Evolutionary conservation across 2,888 invertebrate genomes (phyloP).

Genomic region (Aspidiotus destructor): DNA sequence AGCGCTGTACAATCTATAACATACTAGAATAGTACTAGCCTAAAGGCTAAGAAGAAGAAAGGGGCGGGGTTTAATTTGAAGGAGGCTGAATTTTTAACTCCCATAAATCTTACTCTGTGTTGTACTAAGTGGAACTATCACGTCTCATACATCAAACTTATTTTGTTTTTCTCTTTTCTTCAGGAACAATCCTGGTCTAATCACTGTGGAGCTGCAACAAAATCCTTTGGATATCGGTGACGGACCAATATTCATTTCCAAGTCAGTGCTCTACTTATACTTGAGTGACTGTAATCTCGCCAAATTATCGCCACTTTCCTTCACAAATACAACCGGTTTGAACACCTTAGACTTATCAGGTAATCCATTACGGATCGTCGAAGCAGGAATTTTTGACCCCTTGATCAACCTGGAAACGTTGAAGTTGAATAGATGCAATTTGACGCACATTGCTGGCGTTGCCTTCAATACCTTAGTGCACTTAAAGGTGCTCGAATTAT

Average conservation of each 20-base stretch:
- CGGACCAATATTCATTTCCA: slow-evolving; percentile 56
- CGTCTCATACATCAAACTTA: background rate
- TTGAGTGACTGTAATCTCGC: slow-evolving; percentile 55
- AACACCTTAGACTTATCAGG: slow-evolving; percentile 60
- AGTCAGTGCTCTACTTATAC: slow-evolving; percentile 57
- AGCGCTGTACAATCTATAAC: too few species aligned
- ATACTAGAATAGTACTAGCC: too few species aligned
- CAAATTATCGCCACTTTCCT: slow-evolving; percentile 53
- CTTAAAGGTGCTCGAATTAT: slow-evolving; percentile 55
- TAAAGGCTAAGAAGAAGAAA: too few species aligned
- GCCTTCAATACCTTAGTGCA: slow-evolving; percentile 52
- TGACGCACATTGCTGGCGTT: slow-evolving; percentile 49
- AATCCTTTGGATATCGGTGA: slow-evolving; percentile 47
- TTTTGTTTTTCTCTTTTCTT: slow-evolving; percentile 32
- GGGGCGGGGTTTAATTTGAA: too few species aligned
- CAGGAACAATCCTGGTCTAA: slow-evolving; percentile 59
- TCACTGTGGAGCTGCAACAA: slow-evolving; percentile 59
- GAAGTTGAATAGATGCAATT: slow-evolving; percentile 54
- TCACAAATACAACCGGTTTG: slow-evolving; percentile 55
- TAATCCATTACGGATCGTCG: slow-evolving; percentile 53
- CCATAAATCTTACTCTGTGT: too few species aligned
- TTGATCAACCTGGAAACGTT: slow-evolving; percentile 56
- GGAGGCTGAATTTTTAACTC: too few species aligned
- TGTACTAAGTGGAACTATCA: background rate
- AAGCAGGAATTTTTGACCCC: slow-evolving; percentile 52